These are phyloP conservation scores for Coleophora deauratella DNA, from an alignment of 2,888 invertebrate genomes.

Conservation along the genomic window DNA sequence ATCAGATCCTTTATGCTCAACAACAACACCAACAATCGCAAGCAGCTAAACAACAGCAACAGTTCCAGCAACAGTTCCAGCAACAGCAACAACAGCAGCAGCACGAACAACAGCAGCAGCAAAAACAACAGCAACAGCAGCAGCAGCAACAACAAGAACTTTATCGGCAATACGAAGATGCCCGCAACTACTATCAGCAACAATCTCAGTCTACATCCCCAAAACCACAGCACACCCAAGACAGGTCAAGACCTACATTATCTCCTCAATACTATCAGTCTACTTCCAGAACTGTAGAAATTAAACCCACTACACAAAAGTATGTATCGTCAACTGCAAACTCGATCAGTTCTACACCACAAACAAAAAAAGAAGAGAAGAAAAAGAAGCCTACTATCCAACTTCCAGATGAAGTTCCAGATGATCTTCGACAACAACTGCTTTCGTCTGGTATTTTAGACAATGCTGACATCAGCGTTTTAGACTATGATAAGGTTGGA, in stretches of 20 bases:
- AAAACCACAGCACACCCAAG: slow-evolving; percentile 52
- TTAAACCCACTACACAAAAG: slow-evolving; percentile 67
- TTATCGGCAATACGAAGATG: slow-evolving; percentile 23
- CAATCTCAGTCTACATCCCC: slow-evolving; percentile 47
- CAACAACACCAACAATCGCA: slow-evolving; percentile 36
- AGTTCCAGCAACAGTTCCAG: slow-evolving; percentile 26
- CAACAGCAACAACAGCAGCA: slow-evolving; percentile 33
- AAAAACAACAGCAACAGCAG: slow-evolving; percentile 31
- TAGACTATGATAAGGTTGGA: slow-evolving; percentile 92
- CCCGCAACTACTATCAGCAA: slow-evolving; percentile 35
- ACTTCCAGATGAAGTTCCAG: slow-evolving; percentile 91
- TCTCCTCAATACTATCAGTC: slow-evolving; percentile 55
- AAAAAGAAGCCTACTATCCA: slow-evolving; percentile 72
- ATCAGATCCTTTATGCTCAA: slow-evolving; percentile 50
- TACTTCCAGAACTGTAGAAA: slow-evolving; percentile 59
- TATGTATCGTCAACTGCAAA: slow-evolving; percentile 64
- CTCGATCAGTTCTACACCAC: slow-evolving; percentile 55
- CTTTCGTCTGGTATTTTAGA: slow-evolving; percentile 89
- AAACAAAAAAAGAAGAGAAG: slow-evolving; percentile 65
- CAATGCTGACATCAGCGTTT: slow-evolving; percentile 89
- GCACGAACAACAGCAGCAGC: slow-evolving; percentile 35
- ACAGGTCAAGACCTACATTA: slow-evolving; percentile 40
- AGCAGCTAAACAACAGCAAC: slow-evolving; percentile 21
- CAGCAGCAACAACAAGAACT: slow-evolving; percentile 29
- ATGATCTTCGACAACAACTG: slow-evolving; percentile 87